phyloP scores from a whole-genome alignment of 2,113 vertebrate genomes.

The Apteryx mantelli region DNA sequence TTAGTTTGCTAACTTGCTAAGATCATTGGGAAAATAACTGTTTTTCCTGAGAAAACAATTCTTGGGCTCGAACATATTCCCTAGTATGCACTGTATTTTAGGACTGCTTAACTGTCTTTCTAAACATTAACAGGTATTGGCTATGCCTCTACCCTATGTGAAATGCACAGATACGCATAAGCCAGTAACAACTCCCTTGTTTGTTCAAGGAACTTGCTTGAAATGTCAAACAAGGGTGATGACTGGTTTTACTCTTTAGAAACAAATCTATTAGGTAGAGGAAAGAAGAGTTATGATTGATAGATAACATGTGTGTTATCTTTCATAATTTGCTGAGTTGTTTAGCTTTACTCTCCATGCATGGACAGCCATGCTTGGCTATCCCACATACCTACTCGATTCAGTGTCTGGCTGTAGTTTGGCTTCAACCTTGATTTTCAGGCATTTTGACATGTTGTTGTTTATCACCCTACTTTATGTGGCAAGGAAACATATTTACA shows the following conservation, averaged over 20 bases:
- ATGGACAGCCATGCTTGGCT: not conserved
- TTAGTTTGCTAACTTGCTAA: not conserved
- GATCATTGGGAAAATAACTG: not conserved
- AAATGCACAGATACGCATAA: not conserved
- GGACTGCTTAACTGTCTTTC: not conserved
- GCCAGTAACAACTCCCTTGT: not conserved
- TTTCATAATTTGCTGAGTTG: not conserved
- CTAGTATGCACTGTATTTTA: not conserved
- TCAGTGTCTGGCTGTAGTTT: not conserved
- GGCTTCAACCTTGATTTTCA: not conserved
- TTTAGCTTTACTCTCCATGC: not conserved
- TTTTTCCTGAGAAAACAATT: not conserved
- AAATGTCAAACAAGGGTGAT: not conserved
- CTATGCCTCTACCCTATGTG: not conserved
- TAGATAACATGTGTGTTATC: not conserved
- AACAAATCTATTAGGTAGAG: not conserved
- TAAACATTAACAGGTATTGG: not conserved
- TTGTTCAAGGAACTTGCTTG: not conserved
- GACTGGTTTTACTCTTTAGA: not conserved
- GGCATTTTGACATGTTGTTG: not conserved
- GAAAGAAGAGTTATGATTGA: not conserved
- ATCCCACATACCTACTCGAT: not conserved
- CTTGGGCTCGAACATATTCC: not conserved
- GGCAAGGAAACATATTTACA: constrained; percentile 33
- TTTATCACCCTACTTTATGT: not conserved